Evolutionary conservation across 2,888 invertebrate species (phyloP).

Genomic region (Colostygia pectinataria): DNA sequence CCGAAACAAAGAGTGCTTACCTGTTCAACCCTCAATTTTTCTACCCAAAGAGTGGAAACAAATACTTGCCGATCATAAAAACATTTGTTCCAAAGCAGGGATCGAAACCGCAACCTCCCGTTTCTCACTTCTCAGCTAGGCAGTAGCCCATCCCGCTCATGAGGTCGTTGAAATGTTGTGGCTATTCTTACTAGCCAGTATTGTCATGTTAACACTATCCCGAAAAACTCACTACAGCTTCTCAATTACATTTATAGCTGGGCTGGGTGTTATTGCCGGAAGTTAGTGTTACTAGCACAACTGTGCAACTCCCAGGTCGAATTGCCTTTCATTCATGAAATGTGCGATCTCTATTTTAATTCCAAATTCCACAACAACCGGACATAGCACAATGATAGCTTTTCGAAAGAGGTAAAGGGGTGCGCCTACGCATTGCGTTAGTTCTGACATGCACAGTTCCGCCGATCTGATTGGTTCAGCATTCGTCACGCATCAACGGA

Average conservation of each 20-base stretch:
- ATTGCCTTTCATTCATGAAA: slow-evolving; percentile 33
- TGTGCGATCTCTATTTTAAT: slow-evolving; percentile 36
- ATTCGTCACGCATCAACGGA: slow-evolving; percentile 64
- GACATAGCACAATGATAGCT: slow-evolving; percentile 56
- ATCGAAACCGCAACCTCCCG: no score
- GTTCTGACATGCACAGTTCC: slow-evolving; percentile 72
- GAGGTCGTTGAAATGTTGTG: no score
- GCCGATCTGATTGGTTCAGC: slow-evolving; percentile 65
- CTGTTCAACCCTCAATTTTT: no score
- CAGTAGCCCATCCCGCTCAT: no score
- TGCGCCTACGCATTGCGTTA: slow-evolving; percentile 73
- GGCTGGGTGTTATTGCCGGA: slow-evolving; percentile 29
- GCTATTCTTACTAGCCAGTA: no score
- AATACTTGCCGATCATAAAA: no score
- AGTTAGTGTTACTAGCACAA: slow-evolving; percentile 22
- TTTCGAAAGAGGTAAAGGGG: slow-evolving; percentile 57
- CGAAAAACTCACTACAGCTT: slow-evolving; percentile 15
- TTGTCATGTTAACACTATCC: background rate
- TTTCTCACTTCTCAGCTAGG: no score
- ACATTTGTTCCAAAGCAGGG: no score
- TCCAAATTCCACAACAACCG: slow-evolving; percentile 43
- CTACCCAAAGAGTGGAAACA: no score
- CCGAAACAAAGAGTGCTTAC: no score
- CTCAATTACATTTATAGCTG: slow-evolving; percentile 25
- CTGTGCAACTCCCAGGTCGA: slow-evolving; percentile 26